Base-by-base conservation (phyloP, 2,113 vertebrate species). In the Nicator chloris region DNA sequence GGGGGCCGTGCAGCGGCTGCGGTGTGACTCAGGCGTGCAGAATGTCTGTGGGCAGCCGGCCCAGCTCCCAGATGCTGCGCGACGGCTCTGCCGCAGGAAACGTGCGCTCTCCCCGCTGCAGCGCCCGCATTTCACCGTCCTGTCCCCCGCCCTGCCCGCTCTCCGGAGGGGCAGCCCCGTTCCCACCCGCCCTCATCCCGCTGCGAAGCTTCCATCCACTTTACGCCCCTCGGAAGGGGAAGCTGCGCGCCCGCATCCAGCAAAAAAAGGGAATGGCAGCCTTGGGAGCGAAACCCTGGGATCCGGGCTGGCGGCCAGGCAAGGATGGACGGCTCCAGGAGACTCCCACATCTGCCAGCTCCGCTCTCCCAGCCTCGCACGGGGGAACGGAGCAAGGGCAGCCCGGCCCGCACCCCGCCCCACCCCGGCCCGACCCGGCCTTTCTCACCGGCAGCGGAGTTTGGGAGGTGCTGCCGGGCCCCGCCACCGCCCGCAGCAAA, bases 31-130 rank as follows among this genome's bases (percentile, higher is more conserved):
- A 96, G 94, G 69, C 63, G 60, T 93, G 92, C 84, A 95, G 95
- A 96, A 96, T 95, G 92, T 96, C 96, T 82, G 91, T 82, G 96
- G 96, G 96, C 96, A 97, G 80, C 89, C 86, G 3, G 96, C 96
- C 96, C 96, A 95, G 95, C 89, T 93, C 94, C 45, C 96, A 96
- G 95, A 95, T 90, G 91, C 95, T 93, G 31, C 8, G 22, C 70
- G 17, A 49, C 57, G 49, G 80, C 88, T 90, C 5, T 0, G 79
- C 65, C 54, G 37, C 54, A 64, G 88, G 76, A 82, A 93, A 53
- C 87, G 77, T 39, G 92, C 3, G 59, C 65, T 71, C 75, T 51
- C 53, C 59, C 20, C 8, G 20, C 82, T 39, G 71, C 94, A 84
- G 63, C 5, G 4, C 54, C 57, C 2, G 2, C 24, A 2, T 23